These are phyloP conservation scores for Cybosia mesomella DNA, from an alignment of 2,888 invertebrate genomes.

Conservation along the genomic window DNA sequence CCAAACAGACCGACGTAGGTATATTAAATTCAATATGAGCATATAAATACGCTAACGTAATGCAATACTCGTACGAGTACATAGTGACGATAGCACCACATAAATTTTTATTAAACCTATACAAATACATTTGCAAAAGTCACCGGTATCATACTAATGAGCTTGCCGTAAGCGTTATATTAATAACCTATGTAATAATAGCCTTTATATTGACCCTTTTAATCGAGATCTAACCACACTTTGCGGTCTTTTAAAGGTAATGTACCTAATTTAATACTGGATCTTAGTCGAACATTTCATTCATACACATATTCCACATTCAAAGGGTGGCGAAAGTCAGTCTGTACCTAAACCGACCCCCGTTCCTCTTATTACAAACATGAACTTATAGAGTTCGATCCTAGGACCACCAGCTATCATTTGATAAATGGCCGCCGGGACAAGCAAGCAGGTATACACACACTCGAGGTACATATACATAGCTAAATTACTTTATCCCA, in stretches of 20 bases:
- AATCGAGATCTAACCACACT: slow-evolving; percentile 69
- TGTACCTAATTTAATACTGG: slow-evolving; percentile 71
- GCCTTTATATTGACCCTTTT: slow-evolving; percentile 71
- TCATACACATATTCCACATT: too few relatives aligned
- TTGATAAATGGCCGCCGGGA: too few relatives aligned
- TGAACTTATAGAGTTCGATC: too few relatives aligned
- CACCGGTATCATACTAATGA: slow-evolving; percentile 52
- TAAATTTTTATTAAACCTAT: slow-evolving; percentile 39
- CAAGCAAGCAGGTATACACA: too few relatives aligned
- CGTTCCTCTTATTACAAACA: slow-evolving; percentile 5
- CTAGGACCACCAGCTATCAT: too few relatives aligned
- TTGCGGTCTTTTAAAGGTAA: slow-evolving; percentile 68
- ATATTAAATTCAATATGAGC: slow-evolving; percentile 10
- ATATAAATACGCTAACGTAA: neutral
- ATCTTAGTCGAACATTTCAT: slow-evolving; percentile 67
- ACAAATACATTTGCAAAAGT: slow-evolving; percentile 35
- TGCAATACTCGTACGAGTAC: neutral
- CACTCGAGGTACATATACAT: too few relatives aligned
- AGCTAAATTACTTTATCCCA: too few relatives aligned
- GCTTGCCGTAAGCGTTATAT: slow-evolving; percentile 53
- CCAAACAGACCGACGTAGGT: neutral
- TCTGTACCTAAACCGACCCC: slow-evolving; percentile 30
- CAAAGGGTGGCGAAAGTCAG: slow-evolving; percentile 41
- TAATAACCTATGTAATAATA: slow-evolving; percentile 64
- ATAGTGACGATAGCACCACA: slow-evolving; percentile 13